These are phyloP conservation scores for Dolichoris vasculosae DNA, from an alignment of 1,140 invertebrate species.

Conservation along the genomic window DNA sequence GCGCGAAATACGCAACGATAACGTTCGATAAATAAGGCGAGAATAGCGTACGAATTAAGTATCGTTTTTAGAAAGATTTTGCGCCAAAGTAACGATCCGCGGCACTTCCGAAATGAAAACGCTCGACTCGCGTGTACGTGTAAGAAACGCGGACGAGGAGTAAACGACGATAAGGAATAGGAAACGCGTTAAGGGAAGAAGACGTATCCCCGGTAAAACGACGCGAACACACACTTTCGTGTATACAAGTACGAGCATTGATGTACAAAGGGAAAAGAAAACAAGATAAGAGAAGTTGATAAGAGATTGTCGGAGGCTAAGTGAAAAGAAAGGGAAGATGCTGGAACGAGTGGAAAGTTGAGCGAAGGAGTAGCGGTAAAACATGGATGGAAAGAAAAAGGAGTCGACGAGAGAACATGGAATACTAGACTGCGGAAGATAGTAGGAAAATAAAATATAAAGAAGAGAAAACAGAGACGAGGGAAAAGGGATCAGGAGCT, in stretches of 20 bases:
- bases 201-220: not conserved
- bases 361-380: not conserved
- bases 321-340: constrained; percentile 10
- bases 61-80: not conserved
- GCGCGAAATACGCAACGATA: no score
- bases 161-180: constrained; percentile 26
- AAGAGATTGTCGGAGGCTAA: constrained; percentile 21
- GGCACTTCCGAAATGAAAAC: constrained; percentile 23
- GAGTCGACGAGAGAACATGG: not conserved
- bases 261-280: not conserved
- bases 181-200: not conserved
- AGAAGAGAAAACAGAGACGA: not conserved
- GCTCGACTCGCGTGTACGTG: not conserved
- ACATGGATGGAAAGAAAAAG: not conserved
- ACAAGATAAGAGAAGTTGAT: constrained; percentile 40
- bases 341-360: not conserved
- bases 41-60: not conserved
- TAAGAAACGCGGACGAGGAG: not conserved
- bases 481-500: not conserved
- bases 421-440: not conserved
- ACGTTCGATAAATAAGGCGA: not conserved
- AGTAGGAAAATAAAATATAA: not conserved
- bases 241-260: not conserved
- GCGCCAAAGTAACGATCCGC: not conserved
- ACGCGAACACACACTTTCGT: not conserved